phyloP scores from a whole-genome alignment of 2,797 vertebrate species.

The Florisuga fusca region DNA sequence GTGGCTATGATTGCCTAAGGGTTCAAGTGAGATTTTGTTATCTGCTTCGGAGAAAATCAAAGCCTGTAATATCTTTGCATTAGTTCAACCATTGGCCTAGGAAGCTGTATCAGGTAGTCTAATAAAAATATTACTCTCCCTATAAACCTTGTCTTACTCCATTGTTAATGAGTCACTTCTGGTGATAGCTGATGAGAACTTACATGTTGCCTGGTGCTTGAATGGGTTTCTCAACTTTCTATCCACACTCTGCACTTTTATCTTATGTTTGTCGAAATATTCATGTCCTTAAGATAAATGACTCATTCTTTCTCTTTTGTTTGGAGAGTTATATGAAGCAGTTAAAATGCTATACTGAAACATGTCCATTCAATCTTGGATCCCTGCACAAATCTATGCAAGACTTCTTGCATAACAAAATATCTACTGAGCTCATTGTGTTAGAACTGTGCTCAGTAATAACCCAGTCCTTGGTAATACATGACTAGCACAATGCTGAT shows the following conservation, averaged over 20 bases:
- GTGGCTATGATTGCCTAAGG: not conserved
- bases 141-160: conserved; percentile 17
- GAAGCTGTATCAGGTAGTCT: not conserved
- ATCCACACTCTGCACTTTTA: not conserved
- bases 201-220: not conserved
- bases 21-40: not conserved
- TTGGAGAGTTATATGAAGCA: not conserved
- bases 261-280: conserved; percentile 4
- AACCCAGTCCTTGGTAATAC: not conserved
- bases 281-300: conserved; percentile 17
- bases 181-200: not conserved
- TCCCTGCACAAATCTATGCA: not conserved
- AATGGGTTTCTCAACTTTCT: conserved; percentile 9
- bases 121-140: conserved; percentile 38
- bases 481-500: not conserved
- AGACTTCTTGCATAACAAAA: not conserved
- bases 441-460: not conserved
- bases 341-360: not conserved
- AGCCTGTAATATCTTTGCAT: not conserved
- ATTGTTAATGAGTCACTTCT: conserved; percentile 46
- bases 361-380: not conserved
- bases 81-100: not conserved
- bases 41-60: conserved; percentile 19
- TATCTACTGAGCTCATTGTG: not conserved
- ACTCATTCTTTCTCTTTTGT: not conserved